Percentiles rank a stretch among this genome's conserved stretches.
These are phyloP conservation scores for Tricholauxania praeusta DNA, from an alignment of 2,888 invertebrate species.

Conservation along the genomic window DNA sequence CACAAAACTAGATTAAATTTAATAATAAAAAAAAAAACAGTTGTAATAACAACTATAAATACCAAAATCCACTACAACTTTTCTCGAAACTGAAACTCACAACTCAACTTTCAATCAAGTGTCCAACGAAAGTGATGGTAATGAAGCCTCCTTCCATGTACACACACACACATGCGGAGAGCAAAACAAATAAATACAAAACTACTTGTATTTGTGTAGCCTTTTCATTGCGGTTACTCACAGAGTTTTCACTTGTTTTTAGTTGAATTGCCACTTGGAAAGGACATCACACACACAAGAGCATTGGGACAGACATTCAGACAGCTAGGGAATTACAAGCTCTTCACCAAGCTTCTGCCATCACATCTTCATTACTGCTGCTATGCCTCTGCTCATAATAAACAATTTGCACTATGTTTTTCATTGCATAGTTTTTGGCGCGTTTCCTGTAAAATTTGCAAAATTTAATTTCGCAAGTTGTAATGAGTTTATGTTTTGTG, in stretches of 20 bases:
- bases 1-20: too few species aligned
- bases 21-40: too few species aligned
- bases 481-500: constrained; percentile 35
- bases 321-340: background rate
- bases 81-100: background rate
- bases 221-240: background rate
- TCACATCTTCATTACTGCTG: background rate
- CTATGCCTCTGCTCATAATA: background rate
- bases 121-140: constrained; percentile 20
- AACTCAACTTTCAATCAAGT: background rate
- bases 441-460: background rate
- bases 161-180: too few species aligned
- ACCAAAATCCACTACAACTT: background rate
- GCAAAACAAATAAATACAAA: too few species aligned
- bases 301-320: background rate
- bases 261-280: background rate
- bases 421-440: constrained; percentile 20
- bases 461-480: constrained; percentile 33
- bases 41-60: background rate
- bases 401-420: constrained; percentile 2
- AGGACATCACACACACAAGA: background rate
- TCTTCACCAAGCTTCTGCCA: background rate
- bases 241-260: background rate
- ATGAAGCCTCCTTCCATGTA: background rate
- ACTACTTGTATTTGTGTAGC: background rate